Evolutionary conservation across 2,113 vertebrate species (phyloP).

Genomic region (Alaudala cheleensis): DNA sequence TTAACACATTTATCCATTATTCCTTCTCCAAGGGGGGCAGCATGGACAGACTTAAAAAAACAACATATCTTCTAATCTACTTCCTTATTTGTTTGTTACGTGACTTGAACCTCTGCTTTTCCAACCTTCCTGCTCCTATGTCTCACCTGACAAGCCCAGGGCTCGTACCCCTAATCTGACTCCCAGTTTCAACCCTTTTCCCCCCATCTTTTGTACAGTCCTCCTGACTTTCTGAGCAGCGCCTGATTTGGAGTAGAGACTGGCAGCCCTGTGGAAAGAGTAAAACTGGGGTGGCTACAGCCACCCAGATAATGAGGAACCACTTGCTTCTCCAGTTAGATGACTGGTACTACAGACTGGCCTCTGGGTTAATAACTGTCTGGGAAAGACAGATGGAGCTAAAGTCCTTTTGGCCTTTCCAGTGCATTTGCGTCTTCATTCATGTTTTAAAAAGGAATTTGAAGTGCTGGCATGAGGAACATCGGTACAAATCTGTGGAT

Average conservation of each 20-base stretch:
- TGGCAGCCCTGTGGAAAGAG: background rate
- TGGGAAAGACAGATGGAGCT: slow-evolving; percentile 35
- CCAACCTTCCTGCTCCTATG: background rate
- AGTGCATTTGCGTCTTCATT: background rate
- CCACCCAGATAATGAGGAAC: accelerated
- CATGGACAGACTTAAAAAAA: background rate
- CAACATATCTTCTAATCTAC: background rate
- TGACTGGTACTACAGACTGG: background rate
- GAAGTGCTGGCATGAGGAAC: background rate
- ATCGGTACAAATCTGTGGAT: background rate
- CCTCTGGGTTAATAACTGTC: background rate
- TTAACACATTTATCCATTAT: background rate
- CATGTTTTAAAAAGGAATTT: background rate
- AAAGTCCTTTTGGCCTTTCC: slow-evolving; percentile 18
- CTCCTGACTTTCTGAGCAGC: background rate
- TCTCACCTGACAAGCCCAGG: background rate
- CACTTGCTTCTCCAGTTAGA: background rate
- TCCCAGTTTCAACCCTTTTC: background rate
- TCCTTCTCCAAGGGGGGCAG: background rate
- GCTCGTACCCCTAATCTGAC: background rate
- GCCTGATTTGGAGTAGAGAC: background rate
- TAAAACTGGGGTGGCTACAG: background rate
- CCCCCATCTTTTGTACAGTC: background rate
- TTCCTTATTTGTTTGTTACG: background rate
- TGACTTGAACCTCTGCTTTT: background rate